A percentile compares a stretch with the other conserved stretches of the same genome.
Evolutionary conservation across 2,888 invertebrate genomes (phyloP).

Genomic region (Carabus problematicus): DNA sequence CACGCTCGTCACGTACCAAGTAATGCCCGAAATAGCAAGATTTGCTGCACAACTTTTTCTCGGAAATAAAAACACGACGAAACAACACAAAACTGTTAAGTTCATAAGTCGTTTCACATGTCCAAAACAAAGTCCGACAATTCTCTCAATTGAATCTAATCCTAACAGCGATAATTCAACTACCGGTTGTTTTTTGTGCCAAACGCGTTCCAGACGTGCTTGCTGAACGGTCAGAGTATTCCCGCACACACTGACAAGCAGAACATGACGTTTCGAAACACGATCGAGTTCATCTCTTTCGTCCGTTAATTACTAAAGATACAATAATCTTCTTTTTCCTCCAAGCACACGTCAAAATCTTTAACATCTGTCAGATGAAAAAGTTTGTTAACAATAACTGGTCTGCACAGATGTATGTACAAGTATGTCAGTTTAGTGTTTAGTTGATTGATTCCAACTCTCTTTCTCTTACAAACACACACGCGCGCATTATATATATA

Average conservation of each 20-base stretch:
- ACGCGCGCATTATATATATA: too few relatives aligned
- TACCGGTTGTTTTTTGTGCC: neutral
- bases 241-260: neutral
- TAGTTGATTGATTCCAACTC: too few relatives aligned
- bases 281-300: neutral
- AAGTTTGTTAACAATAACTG: too few relatives aligned
- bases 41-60: slow-evolving; percentile 7
- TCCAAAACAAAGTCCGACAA: slow-evolving; percentile 40
- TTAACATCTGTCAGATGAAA: too few relatives aligned
- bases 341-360: neutral
- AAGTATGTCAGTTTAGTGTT: too few relatives aligned
- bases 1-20: slow-evolving; percentile 1
- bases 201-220: neutral
- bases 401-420: too few relatives aligned
- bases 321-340: too few relatives aligned
- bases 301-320: neutral
- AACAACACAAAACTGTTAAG: slow-evolving; percentile 40
- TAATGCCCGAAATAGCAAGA: neutral
- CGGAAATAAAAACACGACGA: slow-evolving; percentile 34
- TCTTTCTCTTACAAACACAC: too few relatives aligned
- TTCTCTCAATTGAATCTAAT: slow-evolving; percentile 38
- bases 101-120: slow-evolving; percentile 43
- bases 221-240: neutral
- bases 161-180: slow-evolving; percentile 38
- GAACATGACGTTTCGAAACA: neutral